Evolutionary conservation across 2,888 invertebrate species (phyloP).

Genomic region (Axea sp.): DNA sequence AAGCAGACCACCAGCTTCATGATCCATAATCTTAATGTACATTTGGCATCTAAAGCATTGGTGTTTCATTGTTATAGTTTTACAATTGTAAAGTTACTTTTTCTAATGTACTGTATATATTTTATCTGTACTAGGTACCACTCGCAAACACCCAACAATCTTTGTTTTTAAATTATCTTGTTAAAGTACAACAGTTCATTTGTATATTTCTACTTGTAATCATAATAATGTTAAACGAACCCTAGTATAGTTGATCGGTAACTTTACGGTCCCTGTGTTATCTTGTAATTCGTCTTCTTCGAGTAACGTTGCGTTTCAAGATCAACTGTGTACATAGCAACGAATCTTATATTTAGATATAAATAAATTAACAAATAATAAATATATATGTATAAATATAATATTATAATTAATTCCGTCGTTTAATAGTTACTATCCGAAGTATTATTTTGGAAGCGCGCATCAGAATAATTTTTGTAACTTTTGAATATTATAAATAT

Average conservation of each 20-base stretch:
- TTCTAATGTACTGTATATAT: constrained; percentile 55
- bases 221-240: constrained; percentile 53
- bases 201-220: constrained; percentile 60
- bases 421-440: constrained; percentile 54
- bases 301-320: constrained; percentile 45
- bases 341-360: constrained; percentile 34
- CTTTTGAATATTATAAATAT: constrained; percentile 23
- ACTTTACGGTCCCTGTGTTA: constrained; percentile 46
- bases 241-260: constrained; percentile 45
- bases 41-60: constrained; percentile 53
- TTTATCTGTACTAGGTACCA: constrained; percentile 44
- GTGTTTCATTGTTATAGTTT: constrained; percentile 58
- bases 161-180: constrained; percentile 58
- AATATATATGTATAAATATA: constrained; percentile 9
- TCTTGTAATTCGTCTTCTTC: constrained; percentile 49
- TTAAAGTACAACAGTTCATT: constrained; percentile 60
- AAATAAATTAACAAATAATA: constrained; percentile 22
- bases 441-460: constrained; percentile 28
- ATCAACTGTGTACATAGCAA: constrained; percentile 50
- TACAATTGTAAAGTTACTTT: constrained; percentile 56
- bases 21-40: constrained; percentile 54
- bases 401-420: constrained; percentile 16
- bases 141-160: constrained; percentile 45
- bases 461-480: constrained; percentile 20
- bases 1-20: constrained; percentile 19